These are phyloP conservation scores for Formica exsecta DNA, from an alignment of 1,140 invertebrate genomes.

Conservation along the genomic window DNA sequence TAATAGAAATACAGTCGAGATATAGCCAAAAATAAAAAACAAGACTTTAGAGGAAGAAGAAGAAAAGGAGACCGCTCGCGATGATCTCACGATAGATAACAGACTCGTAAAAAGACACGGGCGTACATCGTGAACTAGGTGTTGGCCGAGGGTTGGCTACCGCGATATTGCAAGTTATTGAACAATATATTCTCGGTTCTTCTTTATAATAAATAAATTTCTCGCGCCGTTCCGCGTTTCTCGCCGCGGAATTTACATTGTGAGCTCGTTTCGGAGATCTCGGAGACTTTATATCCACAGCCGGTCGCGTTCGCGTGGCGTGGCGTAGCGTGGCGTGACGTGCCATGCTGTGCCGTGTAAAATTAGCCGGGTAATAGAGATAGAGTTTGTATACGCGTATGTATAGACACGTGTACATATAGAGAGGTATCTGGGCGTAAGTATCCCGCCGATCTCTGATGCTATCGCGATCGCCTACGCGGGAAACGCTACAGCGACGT, in stretches of 20 bases:
- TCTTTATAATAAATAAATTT: slow-evolving; percentile 58
- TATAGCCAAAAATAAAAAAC: slow-evolving; percentile 1
- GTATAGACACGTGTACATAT: slow-evolving; percentile 13
- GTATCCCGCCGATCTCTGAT: slow-evolving; percentile 46
- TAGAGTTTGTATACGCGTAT: slow-evolving; percentile 21
- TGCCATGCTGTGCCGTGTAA: slow-evolving; percentile 21
- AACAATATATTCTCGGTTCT: slow-evolving; percentile 1
- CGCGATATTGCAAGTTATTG: slow-evolving; percentile 63
- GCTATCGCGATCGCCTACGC: slow-evolving; percentile 50
- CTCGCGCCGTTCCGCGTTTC: slow-evolving; percentile 2
- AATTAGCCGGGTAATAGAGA: slow-evolving; percentile 73
- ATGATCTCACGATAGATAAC: slow-evolving; percentile 37
- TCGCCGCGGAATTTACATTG: slow-evolving; percentile 29
- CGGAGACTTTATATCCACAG: slow-evolving; percentile 29
- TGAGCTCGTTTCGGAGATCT: slow-evolving; percentile 15
- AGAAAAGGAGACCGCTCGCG: not conserved
- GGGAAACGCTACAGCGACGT: slow-evolving; percentile 42
- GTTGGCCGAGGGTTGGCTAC: slow-evolving; percentile 15
- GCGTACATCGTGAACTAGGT: not conserved
- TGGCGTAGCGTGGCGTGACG: not conserved
- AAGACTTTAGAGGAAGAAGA: not conserved
- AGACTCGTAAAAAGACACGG: slow-evolving; percentile 8
- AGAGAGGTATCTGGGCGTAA: slow-evolving; percentile 42
- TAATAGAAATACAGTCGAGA: slow-evolving; percentile 3
- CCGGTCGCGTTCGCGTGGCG: slow-evolving; percentile 7